These are phyloP conservation scores for Erithacus rubecula DNA, from an alignment of 2,797 vertebrate species.

Conservation along the genomic window DNA sequence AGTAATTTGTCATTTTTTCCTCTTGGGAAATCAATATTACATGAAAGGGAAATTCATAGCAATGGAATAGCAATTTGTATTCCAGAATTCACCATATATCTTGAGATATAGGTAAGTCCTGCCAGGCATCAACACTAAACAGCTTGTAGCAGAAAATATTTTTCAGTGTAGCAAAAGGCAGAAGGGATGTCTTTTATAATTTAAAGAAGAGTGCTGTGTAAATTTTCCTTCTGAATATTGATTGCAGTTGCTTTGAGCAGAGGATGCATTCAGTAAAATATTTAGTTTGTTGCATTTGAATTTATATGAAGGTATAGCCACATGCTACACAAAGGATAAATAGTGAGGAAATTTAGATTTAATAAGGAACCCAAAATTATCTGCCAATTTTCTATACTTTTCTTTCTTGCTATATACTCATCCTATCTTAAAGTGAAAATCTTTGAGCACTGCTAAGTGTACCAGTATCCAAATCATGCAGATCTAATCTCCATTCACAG, in stretches of 20 bases:
- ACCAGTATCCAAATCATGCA: not conserved
- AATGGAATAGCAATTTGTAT: not conserved
- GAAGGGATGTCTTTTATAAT: not conserved
- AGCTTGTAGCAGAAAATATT: not conserved
- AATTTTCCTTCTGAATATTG: not conserved
- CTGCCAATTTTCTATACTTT: not conserved
- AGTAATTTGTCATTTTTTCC: not conserved
- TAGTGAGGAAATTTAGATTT: not conserved
- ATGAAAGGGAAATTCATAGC: conserved; percentile 16
- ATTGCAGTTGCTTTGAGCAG: not conserved
- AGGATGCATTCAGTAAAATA: not conserved
- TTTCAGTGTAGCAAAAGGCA: not conserved
- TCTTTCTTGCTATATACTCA: not conserved
- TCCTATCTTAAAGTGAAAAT: not conserved
- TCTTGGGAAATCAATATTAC: not conserved
- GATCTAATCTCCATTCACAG: not conserved
- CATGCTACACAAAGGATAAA: not conserved
- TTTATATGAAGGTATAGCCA: not conserved
- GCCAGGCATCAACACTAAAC: not conserved
- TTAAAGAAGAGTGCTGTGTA: not conserved
- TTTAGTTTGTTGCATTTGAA: not conserved
- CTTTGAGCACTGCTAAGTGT: not conserved
- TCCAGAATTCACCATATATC: not conserved
- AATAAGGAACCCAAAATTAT: not conserved
- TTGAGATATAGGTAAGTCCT: not conserved